Evolutionary conservation across 2,113 vertebrate genomes (phyloP), one percentile per base, ranked within the genome.

Genomic region (Nothocercus julius): DNA sequence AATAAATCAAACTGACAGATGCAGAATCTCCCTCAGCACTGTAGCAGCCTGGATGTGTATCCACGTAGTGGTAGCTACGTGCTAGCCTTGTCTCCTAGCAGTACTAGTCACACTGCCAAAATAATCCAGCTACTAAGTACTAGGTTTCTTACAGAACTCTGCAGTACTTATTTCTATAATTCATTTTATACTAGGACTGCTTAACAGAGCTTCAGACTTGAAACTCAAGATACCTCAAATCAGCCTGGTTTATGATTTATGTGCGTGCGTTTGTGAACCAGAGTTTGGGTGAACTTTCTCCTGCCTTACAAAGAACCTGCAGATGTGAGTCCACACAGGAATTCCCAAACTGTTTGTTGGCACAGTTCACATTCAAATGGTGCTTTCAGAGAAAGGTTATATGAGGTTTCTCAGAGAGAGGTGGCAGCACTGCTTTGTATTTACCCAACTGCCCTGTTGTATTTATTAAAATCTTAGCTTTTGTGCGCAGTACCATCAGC

Each of bases 141-240:
- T 63, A 7, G 17, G 8, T 22, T 59, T 83, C 34, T 58, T 20
- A 53, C 49, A 66, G 17, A 11, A 28, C 84, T 32, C 25, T 2
- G 3, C 0, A 0, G 32, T n/a, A 84, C 0, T 0, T 1, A 1
- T 2, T 42, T 36, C 45, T 63, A 0, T 12, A 87, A 74, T 6
- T 62, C 7, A 24, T 30, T 90, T 80, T 67, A 70, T 20, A 62
- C 16, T 27, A 70, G 32, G 7, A 63, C 56, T 66, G 22, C 54
- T 78, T 79, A 92, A 80, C 1, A 91, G 44, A 30, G 59, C 58
- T 53, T 36, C 38, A 24, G 27, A 56, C 27, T 63, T 74, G 38
- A 87, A 82, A 12, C 66, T 91, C 40, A 73, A 74, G 21, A 34
- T 24, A 19, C 54, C 62, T 70, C 63, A 90, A 82, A 67, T 17